Evolutionary conservation across 2,888 invertebrate species (phyloP).

Genomic region (Agelastica alni): DNA sequence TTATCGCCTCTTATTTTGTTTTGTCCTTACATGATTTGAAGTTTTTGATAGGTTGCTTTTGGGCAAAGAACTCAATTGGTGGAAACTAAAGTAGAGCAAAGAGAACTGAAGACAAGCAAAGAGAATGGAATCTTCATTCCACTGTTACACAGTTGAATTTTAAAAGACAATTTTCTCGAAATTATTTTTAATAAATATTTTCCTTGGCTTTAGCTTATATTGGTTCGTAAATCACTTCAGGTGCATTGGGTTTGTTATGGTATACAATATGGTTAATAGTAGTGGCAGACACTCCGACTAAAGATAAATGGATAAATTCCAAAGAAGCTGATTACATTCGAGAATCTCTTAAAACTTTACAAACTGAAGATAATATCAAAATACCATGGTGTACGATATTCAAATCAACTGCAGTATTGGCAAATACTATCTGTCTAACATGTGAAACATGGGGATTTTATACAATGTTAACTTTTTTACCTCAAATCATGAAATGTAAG

Average conservation of each 20-base stretch:
- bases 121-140: too few relatives aligned
- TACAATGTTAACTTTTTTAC: conserved; percentile 60
- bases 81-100: too few relatives aligned
- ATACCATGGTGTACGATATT: conserved; percentile 81
- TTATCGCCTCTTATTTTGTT: too few relatives aligned
- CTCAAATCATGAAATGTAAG: conserved; percentile 31
- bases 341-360: conserved; percentile 60
- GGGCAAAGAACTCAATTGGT: too few relatives aligned
- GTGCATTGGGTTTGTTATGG: conserved; percentile 72
- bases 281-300: conserved; percentile 74
- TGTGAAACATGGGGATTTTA: conserved; percentile 92
- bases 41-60: too few relatives aligned
- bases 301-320: conserved; percentile 72
- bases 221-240: too few relatives aligned
- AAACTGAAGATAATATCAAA: conserved; percentile 58
- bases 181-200: too few relatives aligned
- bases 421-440: conserved; percentile 81
- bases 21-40: too few relatives aligned
- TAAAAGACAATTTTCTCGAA: too few relatives aligned
- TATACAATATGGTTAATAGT: conserved; percentile 72
- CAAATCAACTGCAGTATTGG: conserved; percentile 78
- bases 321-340: conserved; percentile 76
- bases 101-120: too few relatives aligned
- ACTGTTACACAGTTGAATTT: too few relatives aligned
- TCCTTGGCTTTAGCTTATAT: too few relatives aligned